Evolutionary conservation across 2,888 invertebrate species (phyloP).

Genomic region (Acrocyrtus sp.): DNA sequence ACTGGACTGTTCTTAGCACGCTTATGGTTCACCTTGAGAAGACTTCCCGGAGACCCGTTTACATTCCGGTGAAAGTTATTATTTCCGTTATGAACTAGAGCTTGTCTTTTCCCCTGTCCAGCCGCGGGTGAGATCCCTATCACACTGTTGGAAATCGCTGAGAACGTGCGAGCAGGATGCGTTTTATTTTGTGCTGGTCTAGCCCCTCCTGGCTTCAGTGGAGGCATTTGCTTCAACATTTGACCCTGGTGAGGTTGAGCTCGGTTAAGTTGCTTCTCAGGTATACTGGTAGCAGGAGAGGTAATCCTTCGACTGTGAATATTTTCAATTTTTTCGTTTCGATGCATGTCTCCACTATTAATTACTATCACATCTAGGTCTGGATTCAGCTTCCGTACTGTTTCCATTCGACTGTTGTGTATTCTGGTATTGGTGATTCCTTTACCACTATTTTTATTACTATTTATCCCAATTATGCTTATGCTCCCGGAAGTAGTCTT

Average conservation of each 20-base stretch:
- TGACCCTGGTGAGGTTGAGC: slow-evolving; percentile 15
- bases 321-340: slow-evolving; percentile 34
- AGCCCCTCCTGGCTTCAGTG: slow-evolving; percentile 24
- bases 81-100: slow-evolving; percentile 18
- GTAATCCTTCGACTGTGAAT: slow-evolving; percentile 10
- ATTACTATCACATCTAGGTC: slow-evolving; percentile 63
- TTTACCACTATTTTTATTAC: too few species aligned
- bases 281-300: slow-evolving; percentile 16
- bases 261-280: slow-evolving; percentile 18
- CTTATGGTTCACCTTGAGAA: slow-evolving; percentile 17
- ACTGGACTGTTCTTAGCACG: slow-evolving; percentile 6
- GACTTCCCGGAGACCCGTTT: slow-evolving; percentile 12
- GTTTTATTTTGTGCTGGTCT: slow-evolving; percentile 12
- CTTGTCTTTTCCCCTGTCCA: slow-evolving; percentile 8
- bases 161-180: slow-evolving; percentile 35
- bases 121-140: slow-evolving; percentile 27
- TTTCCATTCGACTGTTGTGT: slow-evolving; percentile 45
- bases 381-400: slow-evolving; percentile 60
- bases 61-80: slow-evolving; percentile 24
- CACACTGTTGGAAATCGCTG: slow-evolving; percentile 40
- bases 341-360: slow-evolving; percentile 28
- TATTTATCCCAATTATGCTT: too few species aligned
- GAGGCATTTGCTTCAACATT: slow-evolving; percentile 21
- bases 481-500: slow-evolving; percentile 2
- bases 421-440: slow-evolving; percentile 5